These are phyloP conservation scores for Periphyllus acericola DNA, from an alignment of 2,888 invertebrate genomes.

Conservation along the genomic window DNA sequence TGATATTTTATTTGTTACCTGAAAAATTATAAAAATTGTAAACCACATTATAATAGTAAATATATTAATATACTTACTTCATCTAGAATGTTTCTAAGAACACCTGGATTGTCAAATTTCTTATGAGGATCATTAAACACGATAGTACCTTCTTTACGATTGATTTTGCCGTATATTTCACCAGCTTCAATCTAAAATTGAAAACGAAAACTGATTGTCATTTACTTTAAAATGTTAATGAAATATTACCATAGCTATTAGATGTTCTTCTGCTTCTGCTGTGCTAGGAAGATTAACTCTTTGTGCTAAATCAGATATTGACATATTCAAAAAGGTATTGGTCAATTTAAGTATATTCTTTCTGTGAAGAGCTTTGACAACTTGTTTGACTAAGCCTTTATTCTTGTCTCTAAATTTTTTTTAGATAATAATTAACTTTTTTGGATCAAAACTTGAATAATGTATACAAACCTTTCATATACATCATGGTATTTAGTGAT, in stretches of 20 bases:
- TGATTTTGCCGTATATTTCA: slow-evolving; percentile 96
- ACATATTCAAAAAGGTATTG: slow-evolving; percentile 91
- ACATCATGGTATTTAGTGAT: slow-evolving; percentile 83
- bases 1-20: slow-evolving; percentile 49
- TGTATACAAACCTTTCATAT: slow-evolving; percentile 74
- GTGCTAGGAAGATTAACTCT: slow-evolving; percentile 87
- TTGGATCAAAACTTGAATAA: neutral
- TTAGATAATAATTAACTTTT: neutral
- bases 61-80: slow-evolving; percentile 67
- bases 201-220: neutral
- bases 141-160: slow-evolving; percentile 98
- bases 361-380: slow-evolving; percentile 88
- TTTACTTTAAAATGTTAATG: neutral
- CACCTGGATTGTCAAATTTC: slow-evolving; percentile 90
- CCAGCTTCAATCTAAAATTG: slow-evolving; percentile 87
- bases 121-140: slow-evolving; percentile 95
- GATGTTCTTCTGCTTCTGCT: slow-evolving; percentile 90
- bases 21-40: slow-evolving; percentile 22
- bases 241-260: slow-evolving; percentile 87
- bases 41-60: neutral
- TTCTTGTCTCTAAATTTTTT: slow-evolving; percentile 70
- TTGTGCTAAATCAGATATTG: slow-evolving; percentile 87
- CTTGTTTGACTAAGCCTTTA: slow-evolving; percentile 75
- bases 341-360: slow-evolving; percentile 96
- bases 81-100: slow-evolving; percentile 86